Percentiles rank a stretch among this genome's conserved stretches.
These are phyloP conservation scores for Cuniculus paca DNA, from an alignment of 2,797 vertebrate genomes.

Conservation along the genomic window DNA sequence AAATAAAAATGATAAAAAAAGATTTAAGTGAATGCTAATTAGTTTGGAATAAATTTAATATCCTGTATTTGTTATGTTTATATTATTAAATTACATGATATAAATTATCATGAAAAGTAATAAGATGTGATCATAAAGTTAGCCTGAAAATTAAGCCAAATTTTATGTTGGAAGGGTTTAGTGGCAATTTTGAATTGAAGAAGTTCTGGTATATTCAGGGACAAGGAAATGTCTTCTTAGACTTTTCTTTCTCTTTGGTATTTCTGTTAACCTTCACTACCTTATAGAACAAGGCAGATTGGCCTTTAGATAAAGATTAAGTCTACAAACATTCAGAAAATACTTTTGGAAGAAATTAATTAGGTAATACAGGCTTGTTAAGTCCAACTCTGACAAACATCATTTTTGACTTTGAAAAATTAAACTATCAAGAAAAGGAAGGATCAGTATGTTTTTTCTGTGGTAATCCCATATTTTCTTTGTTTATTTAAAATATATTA, in stretches of 20 bases:
- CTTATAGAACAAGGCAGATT: not conserved
- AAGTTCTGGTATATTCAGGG: not conserved
- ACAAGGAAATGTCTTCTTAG: not conserved
- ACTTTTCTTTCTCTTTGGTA: not conserved
- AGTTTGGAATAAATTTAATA: not conserved
- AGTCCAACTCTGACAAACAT: conserved; percentile 2
- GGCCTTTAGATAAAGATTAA: not conserved
- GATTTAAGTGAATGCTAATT: not conserved
- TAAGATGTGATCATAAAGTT: not conserved
- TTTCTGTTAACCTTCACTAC: not conserved
- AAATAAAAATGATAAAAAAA: not conserved
- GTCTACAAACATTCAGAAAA: not conserved
- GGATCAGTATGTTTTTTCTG: not conserved
- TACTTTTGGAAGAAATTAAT: not conserved
- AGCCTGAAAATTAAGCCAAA: not conserved
- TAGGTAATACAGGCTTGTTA: not conserved
- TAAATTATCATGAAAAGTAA: not conserved
- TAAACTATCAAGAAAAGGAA: not conserved
- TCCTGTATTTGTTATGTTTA: not conserved
- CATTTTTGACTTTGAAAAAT: not conserved
- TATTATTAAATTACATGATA: not conserved
- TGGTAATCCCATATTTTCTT: not conserved
- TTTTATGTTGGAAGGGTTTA: not conserved
- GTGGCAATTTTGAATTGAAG: not conserved
- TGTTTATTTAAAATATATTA: not conserved